A percentile compares a stretch with the other conserved stretches of the same genome.
Evolutionary conservation across 2,113 vertebrate species (phyloP).

Genomic region (Pimephales promelas): DNA sequence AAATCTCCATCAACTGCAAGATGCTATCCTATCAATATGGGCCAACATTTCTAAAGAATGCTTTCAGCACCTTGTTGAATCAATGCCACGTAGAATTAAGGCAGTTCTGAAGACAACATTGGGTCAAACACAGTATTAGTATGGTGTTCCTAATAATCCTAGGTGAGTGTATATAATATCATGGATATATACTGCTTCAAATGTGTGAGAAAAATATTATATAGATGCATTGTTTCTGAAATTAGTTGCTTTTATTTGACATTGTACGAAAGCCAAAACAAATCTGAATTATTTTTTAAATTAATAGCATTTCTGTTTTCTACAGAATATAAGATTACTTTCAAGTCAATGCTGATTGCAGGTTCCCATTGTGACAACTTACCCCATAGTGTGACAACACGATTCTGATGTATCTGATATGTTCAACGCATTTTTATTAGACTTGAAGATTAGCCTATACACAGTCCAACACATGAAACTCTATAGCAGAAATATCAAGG

Average conservation of each 20-base stretch:
- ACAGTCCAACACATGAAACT: not conserved
- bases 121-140: too few relatives aligned
- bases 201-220: not conserved
- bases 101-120: too few relatives aligned
- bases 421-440: not conserved
- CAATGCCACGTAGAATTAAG: too few relatives aligned
- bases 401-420: not conserved
- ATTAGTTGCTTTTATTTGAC: not conserved
- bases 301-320: not conserved
- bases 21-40: too few relatives aligned
- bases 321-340: not conserved
- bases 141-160: too few relatives aligned
- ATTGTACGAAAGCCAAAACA: not conserved
- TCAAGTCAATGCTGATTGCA: not conserved
- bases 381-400: not conserved
- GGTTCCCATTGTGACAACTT: not conserved
- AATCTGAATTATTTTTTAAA: not conserved
- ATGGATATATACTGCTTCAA: too few relatives aligned
- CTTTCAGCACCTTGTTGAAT: too few relatives aligned
- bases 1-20: too few relatives aligned
- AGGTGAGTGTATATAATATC: too few relatives aligned
- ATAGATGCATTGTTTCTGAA: not conserved
- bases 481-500: not conserved
- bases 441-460: not conserved
- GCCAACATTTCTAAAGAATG: too few relatives aligned